A percentile compares a stretch with the other conserved stretches of the same genome.
Conservation (phyloP, 2,797 vertebrate species). For the Toxotes lorentzi region DNA sequence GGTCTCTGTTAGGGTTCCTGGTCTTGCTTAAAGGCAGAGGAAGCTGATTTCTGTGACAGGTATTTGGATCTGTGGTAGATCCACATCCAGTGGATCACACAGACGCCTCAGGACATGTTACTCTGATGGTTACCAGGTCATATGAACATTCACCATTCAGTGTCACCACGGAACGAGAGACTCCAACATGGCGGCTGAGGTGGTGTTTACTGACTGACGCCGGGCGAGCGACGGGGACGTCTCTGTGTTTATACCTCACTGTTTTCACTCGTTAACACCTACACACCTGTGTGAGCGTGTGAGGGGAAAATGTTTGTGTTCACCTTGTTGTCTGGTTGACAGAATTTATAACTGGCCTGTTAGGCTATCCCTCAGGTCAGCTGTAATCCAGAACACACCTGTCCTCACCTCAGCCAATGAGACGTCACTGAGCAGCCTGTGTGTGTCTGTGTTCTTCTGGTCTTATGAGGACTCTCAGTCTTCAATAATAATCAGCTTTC, state of each 20-base stretch:
- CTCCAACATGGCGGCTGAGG: not conserved
- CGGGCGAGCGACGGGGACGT: not conserved
- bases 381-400: conserved; percentile 8
- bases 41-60: too few species aligned
- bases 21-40: not conserved
- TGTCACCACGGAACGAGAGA: too few species aligned
- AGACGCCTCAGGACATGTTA: too few species aligned
- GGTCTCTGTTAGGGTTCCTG: not conserved
- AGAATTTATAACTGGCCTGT: conserved; percentile 49
- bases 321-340: too few species aligned
- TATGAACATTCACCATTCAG: too few species aligned
- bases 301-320: too few species aligned
- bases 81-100: too few species aligned
- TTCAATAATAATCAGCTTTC: too few species aligned
- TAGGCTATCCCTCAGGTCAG: conserved; percentile 11
- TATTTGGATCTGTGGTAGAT: too few species aligned
- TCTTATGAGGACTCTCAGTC: not conserved
- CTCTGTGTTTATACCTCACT: not conserved
- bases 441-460: not conserved
- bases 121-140: too few species aligned
- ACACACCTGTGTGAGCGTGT: conserved; percentile 10
- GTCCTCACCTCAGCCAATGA: conserved; percentile 24
- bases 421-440: not conserved
- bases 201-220: conserved; percentile 12
- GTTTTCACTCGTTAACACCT: conserved; percentile 14